Base-by-base conservation (phyloP, 2,797 vertebrate genomes). In the Benthosema pterotum region DNA sequence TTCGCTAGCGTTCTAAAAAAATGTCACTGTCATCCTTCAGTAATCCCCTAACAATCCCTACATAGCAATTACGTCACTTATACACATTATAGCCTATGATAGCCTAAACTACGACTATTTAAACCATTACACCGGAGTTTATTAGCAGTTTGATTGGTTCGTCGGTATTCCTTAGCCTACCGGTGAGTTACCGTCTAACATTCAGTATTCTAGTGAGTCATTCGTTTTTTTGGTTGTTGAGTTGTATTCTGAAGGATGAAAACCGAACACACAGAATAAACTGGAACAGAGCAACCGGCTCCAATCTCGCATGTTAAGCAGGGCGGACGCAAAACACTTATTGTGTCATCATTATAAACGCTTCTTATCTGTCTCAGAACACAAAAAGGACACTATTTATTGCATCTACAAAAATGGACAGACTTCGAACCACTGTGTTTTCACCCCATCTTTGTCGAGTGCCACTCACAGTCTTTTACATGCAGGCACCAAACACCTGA, bases 281-380 rank as follows among this genome's bases (percentile, higher is more conserved):
- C 12, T 2, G 43, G 49, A 54, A 25, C 14, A 58, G 50, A 43
- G 38, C 9, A 42, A 25, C 18, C 51, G 49, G 64, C 57, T 11
- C 38, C 3, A 3, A n/a, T 62, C 11, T 28, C 57, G 53, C 16
- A 19, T 4, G 52, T 48, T 52, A 16, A 52, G 52, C 60, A 19
- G 53, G 55, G 42, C 2, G 22, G 28, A 58, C 59, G n/a, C n/a
- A 58, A 69, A 14, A 19, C 60, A 38, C 42, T 52, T n/a, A 11
- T 18, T 56, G 16, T 32, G 52, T 46, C 45, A 13, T 46, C 45
- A 46, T 15, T 46, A 46, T 46, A 46, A 46, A 25, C 14, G 43
- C 16, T 38, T 52, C 47, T 52, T 65, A 45, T 45, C 51, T 69
- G 55, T 61, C 49, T 43, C 18, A 61, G n/a, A 74, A 61, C 62